Evolutionary conservation across 2,888 invertebrate genomes (phyloP), one percentile per base, ranked within the genome.

Genomic region (Argyra leucocephala): DNA sequence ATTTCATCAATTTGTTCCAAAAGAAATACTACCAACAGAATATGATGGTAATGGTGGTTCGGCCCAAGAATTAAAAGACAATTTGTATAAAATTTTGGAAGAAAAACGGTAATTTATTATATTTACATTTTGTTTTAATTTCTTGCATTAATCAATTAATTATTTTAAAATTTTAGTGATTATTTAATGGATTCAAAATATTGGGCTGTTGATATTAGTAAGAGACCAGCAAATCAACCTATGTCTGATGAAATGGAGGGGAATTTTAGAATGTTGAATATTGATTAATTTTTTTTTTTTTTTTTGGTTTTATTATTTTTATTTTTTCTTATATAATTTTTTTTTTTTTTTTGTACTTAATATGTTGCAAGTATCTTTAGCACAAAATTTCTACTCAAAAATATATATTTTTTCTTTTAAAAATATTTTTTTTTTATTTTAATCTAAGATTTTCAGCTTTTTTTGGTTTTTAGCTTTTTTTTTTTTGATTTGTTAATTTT

Each of bases 1-100:
- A 0, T 73, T 88, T 0, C 85, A 83, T 72, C 81, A 85, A 58
- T 84, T 83, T 72, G 81, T 88, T 37, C 84, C 88, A 2, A 73
- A 72, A 18, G 66, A 65, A 0, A 72, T 76, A 71, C 64, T 76
- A 60, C 76, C 76, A 15, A 70, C 72, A 26, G 76, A 76, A 67
- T 76, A 76, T 67, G 76, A 76, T 21, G 76, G 76, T 4, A 65
- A 65, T 9, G 74, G 74, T 10, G 76, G 76, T 0, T 66, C 72
- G 10, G 64, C 76, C 63, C 65, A 64, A 5, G 82, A 83, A 61
- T 81, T 88, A 62, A 87, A 87, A 71, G 78, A 81, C 36, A 76
- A 82, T 69, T 86, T 86, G 83, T 79, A 83, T 66, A 81, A 83
- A 68, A 78, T 81, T 68, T 80, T 88, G 23, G 79, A 83, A 67